These are phyloP conservation scores for Anolis carolinensis DNA, from an alignment of 2,113 vertebrate genomes.

Conservation along the genomic window DNA sequence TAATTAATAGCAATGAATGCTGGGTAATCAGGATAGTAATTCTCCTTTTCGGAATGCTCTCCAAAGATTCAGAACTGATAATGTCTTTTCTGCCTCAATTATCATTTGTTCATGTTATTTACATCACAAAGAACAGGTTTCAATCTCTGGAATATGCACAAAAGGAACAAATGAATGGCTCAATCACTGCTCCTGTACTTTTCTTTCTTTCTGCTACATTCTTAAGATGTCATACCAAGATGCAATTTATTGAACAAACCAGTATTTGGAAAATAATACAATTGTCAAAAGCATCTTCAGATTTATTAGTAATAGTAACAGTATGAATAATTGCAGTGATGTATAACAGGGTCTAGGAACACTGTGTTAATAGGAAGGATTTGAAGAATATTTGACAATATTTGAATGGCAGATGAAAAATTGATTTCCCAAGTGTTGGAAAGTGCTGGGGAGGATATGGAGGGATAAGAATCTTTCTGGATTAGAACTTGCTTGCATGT, in stretches of 20 bases:
- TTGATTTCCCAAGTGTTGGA: no score
- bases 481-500: no score
- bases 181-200: background rate
- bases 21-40: constrained; percentile 48
- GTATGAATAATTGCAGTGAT: no score
- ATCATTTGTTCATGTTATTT: background rate
- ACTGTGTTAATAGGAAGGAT: no score
- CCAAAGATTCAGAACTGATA: constrained; percentile 47
- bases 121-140: constrained; percentile 25
- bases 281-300: background rate
- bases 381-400: no score
- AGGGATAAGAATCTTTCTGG: no score
- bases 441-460: no score
- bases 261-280: background rate
- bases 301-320: no score
- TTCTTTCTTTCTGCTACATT: background rate
- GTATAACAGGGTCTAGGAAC: background rate
- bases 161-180: background rate
- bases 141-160: background rate
- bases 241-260: background rate
- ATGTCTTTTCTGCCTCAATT: constrained; percentile 29
- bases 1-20: constrained; percentile 53
- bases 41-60: background rate
- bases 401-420: no score
- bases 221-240: background rate